Evolutionary conservation across 2,888 invertebrate species (phyloP).

Genomic region (Leptinotarsa juncta): DNA sequence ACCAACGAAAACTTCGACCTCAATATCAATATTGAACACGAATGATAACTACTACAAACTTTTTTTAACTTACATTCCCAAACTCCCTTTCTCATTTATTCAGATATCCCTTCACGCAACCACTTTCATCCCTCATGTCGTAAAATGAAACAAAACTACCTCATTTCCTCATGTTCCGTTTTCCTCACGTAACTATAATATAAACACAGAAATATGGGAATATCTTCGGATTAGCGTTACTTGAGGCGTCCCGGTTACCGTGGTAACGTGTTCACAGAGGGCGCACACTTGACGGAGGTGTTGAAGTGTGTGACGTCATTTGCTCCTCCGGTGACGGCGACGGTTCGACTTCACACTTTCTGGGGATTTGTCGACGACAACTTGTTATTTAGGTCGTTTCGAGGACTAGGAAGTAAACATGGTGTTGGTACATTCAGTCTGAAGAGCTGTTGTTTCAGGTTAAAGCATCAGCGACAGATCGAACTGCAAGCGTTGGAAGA

Average conservation of each 20-base stretch:
- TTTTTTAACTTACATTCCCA: background rate
- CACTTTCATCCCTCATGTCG: background rate
- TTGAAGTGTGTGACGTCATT: constrained; percentile 63
- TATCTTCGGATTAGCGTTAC: constrained; percentile 37
- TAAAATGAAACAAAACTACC: constrained; percentile 12
- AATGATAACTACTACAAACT: background rate
- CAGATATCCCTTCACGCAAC: background rate
- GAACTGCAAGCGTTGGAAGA: too few relatives aligned
- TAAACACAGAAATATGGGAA: constrained; percentile 22
- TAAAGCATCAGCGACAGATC: background rate
- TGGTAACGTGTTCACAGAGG: constrained; percentile 39
- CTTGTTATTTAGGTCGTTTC: constrained; percentile 27
- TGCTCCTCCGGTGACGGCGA: constrained; percentile 60
- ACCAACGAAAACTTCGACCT: background rate
- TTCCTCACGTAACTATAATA: constrained; percentile 12
- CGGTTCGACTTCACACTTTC: constrained; percentile 51
- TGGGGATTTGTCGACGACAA: constrained; percentile 30
- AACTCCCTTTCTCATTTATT: background rate
- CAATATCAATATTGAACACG: background rate
- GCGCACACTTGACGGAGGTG: constrained; percentile 58
- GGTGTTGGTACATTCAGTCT: background rate
- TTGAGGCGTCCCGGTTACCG: constrained; percentile 43
- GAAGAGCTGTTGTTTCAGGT: background rate
- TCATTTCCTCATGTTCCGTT: constrained; percentile 11
- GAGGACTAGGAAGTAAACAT: constrained; percentile 22